phyloP scores from a whole-genome alignment of 2,113 vertebrate species.

The Mesoclemmys tuberculata region DNA sequence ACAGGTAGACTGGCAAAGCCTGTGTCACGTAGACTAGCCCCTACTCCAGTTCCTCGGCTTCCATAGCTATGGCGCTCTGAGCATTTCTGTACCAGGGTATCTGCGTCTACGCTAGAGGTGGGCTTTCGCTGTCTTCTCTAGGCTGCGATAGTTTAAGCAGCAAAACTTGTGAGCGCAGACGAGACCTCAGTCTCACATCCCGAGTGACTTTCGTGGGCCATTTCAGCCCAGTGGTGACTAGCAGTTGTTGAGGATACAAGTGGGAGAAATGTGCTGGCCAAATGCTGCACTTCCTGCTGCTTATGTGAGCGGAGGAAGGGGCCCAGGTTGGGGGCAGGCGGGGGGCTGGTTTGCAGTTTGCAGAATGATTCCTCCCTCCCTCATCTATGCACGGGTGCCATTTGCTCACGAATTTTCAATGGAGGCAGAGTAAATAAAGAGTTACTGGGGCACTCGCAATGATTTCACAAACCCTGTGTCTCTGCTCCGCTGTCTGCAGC shows the following conservation, averaged over 20 bases:
- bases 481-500: neutral
- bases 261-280: neutral
- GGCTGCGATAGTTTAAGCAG: neutral
- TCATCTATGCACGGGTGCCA: neutral
- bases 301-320: neutral
- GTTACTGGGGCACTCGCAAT: neutral
- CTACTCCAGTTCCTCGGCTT: neutral
- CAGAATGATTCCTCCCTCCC: neutral
- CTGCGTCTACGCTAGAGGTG: neutral
- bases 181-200: neutral
- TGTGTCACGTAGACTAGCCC: neutral
- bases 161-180: neutral
- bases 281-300: neutral
- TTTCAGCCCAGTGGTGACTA: neutral
- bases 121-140: neutral
- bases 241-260: neutral
- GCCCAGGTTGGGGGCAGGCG: neutral
- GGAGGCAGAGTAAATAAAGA: neutral
- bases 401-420: neutral
- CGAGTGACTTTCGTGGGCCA: neutral
- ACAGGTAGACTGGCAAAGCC: neutral
- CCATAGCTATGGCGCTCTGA: neutral
- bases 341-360: neutral
- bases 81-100: neutral
- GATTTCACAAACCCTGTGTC: neutral